phyloP scores from a whole-genome alignment of 2,113 vertebrate species.

The Microtus richardsoni region DNA sequence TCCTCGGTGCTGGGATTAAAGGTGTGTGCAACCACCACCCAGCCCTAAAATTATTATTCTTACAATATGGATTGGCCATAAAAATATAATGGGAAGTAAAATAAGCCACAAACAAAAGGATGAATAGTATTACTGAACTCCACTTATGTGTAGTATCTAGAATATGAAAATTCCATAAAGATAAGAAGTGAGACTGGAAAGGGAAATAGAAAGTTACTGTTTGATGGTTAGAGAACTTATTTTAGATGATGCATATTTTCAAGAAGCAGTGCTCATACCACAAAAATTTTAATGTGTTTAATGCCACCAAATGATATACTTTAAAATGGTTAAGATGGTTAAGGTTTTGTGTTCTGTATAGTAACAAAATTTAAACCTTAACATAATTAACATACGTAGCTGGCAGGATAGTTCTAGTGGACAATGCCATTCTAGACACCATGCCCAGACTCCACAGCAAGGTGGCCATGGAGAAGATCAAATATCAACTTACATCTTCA shows the following conservation, averaged over 20 bases:
- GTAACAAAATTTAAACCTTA: neutral
- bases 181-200: neutral
- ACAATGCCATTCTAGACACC: neutral
- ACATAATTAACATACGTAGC: neutral
- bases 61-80: neutral
- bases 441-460: neutral
- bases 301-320: neutral
- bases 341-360: neutral
- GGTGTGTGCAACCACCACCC: no score
- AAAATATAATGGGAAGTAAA: neutral
- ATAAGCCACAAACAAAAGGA: neutral
- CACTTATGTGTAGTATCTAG: neutral
- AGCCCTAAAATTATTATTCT: neutral
- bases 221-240: neutral
- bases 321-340: neutral
- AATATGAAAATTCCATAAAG: slow-evolving; percentile 25
- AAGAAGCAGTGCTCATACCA: neutral
- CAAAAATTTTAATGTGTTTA: neutral
- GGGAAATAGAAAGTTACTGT: neutral
- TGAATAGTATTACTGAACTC: neutral
- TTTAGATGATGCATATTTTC: neutral
- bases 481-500: neutral
- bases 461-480: neutral
- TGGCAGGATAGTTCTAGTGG: neutral
- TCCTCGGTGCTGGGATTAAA: no score